These are phyloP conservation scores for Andrena bucephala DNA, from an alignment of 2,888 invertebrate species.

Conservation along the genomic window DNA sequence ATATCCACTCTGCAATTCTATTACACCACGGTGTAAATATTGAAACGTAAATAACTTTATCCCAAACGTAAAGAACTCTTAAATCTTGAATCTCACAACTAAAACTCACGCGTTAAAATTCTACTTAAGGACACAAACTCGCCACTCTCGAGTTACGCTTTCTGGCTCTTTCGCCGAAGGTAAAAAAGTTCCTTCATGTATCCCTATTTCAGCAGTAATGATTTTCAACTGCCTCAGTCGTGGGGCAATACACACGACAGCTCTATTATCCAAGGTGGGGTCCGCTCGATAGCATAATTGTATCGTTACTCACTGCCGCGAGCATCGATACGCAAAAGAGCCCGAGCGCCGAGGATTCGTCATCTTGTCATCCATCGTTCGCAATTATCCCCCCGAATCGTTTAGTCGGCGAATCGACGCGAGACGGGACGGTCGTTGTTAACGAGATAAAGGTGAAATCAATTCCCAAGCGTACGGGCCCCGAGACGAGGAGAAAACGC, in stretches of 20 bases:
- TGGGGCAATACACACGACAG: background rate
- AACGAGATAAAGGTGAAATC: conserved; percentile 66
- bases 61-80: no score
- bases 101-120: no score
- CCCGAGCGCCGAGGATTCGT: conserved; percentile 33
- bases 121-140: no score
- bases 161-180: no score
- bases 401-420: conserved; percentile 32
- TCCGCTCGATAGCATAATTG: conserved; percentile 1
- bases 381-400: conserved; percentile 17
- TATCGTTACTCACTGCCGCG: conserved; percentile 5
- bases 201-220: background rate
- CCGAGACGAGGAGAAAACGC: conserved; percentile 59
- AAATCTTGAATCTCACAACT: no score
- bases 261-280: conserved; percentile 29
- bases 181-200: background rate
- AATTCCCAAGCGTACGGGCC: conserved; percentile 31
- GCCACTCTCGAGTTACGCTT: no score
- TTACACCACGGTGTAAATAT: no score
- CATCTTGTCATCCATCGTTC: conserved; percentile 23
- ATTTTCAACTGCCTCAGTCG: no score
- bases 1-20: no score
- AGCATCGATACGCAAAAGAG: conserved; percentile 12
- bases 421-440: conserved; percentile 30
- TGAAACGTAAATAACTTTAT: no score